Evolutionary conservation across 2,888 invertebrate species (phyloP).

Genomic region (Volucella inflata): DNA sequence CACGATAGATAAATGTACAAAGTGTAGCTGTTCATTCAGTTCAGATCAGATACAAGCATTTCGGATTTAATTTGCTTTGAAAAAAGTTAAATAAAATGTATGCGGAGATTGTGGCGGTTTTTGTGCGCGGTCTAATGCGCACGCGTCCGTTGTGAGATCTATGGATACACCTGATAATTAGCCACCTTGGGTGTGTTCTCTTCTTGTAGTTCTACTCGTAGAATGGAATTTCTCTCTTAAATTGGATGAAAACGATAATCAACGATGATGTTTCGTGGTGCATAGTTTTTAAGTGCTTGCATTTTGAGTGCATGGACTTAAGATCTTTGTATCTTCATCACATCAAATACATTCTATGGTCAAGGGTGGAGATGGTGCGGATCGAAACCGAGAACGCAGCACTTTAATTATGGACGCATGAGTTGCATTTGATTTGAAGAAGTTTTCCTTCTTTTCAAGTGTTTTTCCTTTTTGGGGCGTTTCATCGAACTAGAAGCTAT

Average conservation of each 20-base stretch:
- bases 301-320: slow-evolving; percentile 28
- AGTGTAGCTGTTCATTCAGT: slow-evolving; percentile 46
- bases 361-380: slow-evolving; percentile 58
- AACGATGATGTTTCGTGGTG: too few relatives aligned
- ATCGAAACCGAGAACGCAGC: slow-evolving; percentile 27
- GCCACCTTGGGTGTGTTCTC: slow-evolving; percentile 62
- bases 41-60: slow-evolving; percentile 14
- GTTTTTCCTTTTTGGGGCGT: slow-evolving; percentile 71
- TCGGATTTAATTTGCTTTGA: slow-evolving; percentile 48
- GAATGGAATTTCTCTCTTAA: slow-evolving; percentile 49
- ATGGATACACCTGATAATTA: slow-evolving; percentile 70
- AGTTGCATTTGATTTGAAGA: slow-evolving; percentile 16
- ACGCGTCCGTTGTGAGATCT: slow-evolving; percentile 35
- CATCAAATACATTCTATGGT: slow-evolving; percentile 58
- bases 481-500: slow-evolving; percentile 53
- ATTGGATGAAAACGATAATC: neutral
- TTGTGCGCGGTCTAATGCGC: slow-evolving; percentile 62
- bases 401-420: slow-evolving; percentile 7
- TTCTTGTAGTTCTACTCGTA: slow-evolving; percentile 30
- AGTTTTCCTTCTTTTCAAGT: slow-evolving; percentile 43
- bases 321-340: slow-evolving; percentile 10
- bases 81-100: neutral
- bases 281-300: too few relatives aligned
- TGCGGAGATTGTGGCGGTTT: slow-evolving; percentile 53
- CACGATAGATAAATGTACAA: slow-evolving; percentile 42